Evolutionary conservation across 2,888 invertebrate genomes (phyloP).

Genomic region (Rhingia rostrata): DNA sequence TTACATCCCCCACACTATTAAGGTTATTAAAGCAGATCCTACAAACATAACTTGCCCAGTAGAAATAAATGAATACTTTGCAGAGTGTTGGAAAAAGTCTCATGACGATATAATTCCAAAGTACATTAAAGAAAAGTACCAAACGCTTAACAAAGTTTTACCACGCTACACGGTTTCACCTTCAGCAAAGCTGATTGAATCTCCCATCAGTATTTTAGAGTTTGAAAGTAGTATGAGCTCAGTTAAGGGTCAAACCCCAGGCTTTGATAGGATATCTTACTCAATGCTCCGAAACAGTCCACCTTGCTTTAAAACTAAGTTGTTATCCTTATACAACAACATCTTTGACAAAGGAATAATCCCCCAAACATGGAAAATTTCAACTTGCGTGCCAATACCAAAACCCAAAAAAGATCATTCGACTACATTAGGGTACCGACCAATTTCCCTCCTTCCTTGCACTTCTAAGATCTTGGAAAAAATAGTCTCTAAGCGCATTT

Average conservation of each 20-base stretch:
- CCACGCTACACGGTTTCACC: background rate
- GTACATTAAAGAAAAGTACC: background rate
- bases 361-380: constrained; percentile 18
- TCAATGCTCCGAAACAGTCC: background rate
- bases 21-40: background rate
- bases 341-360: background rate
- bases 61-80: background rate
- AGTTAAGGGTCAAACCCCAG: constrained; percentile 12
- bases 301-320: background rate
- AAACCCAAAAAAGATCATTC: constrained; percentile 3
- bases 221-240: background rate
- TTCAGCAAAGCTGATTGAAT: background rate
- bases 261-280: constrained; percentile 14
- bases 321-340: background rate
- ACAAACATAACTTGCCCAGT: background rate
- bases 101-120: background rate
- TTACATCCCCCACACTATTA: constrained; percentile 3
- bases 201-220: background rate
- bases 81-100: background rate
- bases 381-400: constrained; percentile 5
- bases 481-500: background rate
- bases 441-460: constrained; percentile 11
- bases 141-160: background rate
- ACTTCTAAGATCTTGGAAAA: background rate
- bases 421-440: background rate